phyloP scores from a whole-genome alignment of 1,140 invertebrate genomes.

The Antheraea mylitta region DNA sequence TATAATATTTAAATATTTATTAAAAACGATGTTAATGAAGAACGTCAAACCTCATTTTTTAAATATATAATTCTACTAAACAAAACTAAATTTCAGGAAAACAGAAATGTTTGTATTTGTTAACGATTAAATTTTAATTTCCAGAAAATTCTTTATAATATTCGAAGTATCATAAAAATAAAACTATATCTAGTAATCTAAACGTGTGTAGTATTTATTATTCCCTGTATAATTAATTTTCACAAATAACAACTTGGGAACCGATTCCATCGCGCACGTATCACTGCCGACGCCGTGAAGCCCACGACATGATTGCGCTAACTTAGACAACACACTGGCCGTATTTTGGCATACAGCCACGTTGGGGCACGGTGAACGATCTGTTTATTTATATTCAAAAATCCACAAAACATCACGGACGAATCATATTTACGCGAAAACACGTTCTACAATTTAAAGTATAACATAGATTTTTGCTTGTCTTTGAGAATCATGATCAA shows the following conservation, averaged over 20 bases:
- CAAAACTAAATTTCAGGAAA: too few species aligned
- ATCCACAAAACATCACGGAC: background rate
- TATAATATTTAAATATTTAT: too few species aligned
- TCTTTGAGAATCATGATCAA: background rate
- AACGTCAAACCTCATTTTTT: too few species aligned
- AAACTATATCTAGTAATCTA: background rate
- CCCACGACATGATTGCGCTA: background rate
- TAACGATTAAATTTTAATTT: too few species aligned
- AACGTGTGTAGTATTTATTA: background rate
- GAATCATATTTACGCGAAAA: background rate
- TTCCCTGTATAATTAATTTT: background rate
- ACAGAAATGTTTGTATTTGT: too few species aligned
- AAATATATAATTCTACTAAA: too few species aligned
- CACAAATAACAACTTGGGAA: background rate
- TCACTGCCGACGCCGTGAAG: background rate
- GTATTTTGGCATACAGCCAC: constrained; percentile 10
- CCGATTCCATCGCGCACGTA: background rate
- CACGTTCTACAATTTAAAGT: background rate
- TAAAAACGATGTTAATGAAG: too few species aligned
- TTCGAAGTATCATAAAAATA: too few species aligned
- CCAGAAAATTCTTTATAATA: too few species aligned
- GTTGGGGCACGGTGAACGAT: constrained; percentile 1
- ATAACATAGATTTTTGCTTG: background rate
- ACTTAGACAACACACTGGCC: constrained; percentile 13
- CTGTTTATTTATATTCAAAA: constrained; percentile 14